Conservation (phyloP, 2,888 invertebrate genomes). For the Apamea sordens region DNA sequence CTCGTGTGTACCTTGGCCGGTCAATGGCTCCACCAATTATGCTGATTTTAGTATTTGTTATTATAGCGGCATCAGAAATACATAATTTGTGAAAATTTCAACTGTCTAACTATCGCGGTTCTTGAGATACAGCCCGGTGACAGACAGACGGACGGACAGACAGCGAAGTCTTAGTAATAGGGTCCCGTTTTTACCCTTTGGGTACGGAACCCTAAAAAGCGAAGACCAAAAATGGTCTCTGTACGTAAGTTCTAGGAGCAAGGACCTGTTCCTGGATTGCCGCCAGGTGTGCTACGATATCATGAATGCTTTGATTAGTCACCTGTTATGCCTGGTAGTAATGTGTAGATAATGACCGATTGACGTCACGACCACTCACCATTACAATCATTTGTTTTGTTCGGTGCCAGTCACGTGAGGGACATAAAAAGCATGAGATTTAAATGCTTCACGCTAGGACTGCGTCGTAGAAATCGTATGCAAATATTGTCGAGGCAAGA, state of each 20-base stretch:
- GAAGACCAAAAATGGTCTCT: background rate
- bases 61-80: too few relatives aligned
- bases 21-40: slow-evolving; percentile 1
- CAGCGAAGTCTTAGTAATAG: too few relatives aligned
- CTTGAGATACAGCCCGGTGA: too few relatives aligned
- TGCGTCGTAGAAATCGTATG: slow-evolving; percentile 12
- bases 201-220: too few relatives aligned
- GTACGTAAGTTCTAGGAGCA: slow-evolving; percentile 18
- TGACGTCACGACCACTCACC: slow-evolving; percentile 29
- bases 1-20: background rate
- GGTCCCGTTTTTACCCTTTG: too few relatives aligned
- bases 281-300: slow-evolving; percentile 43
- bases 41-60: too few relatives aligned
- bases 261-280: slow-evolving; percentile 39
- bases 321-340: slow-evolving; percentile 31
- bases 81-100: too few relatives aligned
- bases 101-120: too few relatives aligned
- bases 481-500: slow-evolving; percentile 1
- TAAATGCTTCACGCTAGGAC: slow-evolving; percentile 25
- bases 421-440: slow-evolving; percentile 14
- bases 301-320: slow-evolving; percentile 46
- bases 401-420: slow-evolving; percentile 8
- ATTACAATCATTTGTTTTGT: slow-evolving; percentile 47
- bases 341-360: slow-evolving; percentile 46
- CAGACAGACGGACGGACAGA: too few relatives aligned